Evolutionary conservation across 2,888 invertebrate genomes (phyloP).

Genomic region (Papilio gigon): DNA sequence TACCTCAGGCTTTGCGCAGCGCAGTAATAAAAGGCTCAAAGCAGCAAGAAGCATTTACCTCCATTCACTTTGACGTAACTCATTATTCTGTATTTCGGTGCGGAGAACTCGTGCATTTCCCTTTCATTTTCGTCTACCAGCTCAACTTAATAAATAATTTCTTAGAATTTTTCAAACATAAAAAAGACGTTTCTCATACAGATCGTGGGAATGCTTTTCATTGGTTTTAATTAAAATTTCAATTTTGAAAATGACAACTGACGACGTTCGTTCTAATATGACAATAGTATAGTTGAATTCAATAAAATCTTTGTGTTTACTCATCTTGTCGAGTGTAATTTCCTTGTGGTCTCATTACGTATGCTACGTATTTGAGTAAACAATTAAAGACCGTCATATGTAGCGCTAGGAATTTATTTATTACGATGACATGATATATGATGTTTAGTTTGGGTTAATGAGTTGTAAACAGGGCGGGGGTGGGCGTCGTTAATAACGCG

Average conservation of each 20-base stretch:
- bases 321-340: neutral
- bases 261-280: too few species aligned
- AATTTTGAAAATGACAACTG: neutral
- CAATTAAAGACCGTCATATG: constrained; percentile 16
- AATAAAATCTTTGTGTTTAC: too few species aligned
- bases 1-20: constrained; percentile 31
- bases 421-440: constrained; percentile 35
- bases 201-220: neutral
- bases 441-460: constrained; percentile 40
- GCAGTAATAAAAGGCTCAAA: constrained; percentile 30
- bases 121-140: neutral
- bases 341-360: neutral
- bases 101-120: neutral
- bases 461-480: constrained; percentile 38
- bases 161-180: neutral
- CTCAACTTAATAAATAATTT: neutral
- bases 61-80: constrained; percentile 31
- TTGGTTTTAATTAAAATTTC: neutral
- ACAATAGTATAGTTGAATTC: too few species aligned
- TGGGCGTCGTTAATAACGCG: constrained; percentile 39
- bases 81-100: constrained; percentile 34
- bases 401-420: constrained; percentile 18
- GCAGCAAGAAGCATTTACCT: constrained; percentile 25
- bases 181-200: neutral
- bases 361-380: neutral